Percentiles rank a stretch among this genome's conserved stretches.
These are phyloP conservation scores for Ceratina australensis DNA, from an alignment of 1,140 invertebrate genomes.

Conservation along the genomic window DNA sequence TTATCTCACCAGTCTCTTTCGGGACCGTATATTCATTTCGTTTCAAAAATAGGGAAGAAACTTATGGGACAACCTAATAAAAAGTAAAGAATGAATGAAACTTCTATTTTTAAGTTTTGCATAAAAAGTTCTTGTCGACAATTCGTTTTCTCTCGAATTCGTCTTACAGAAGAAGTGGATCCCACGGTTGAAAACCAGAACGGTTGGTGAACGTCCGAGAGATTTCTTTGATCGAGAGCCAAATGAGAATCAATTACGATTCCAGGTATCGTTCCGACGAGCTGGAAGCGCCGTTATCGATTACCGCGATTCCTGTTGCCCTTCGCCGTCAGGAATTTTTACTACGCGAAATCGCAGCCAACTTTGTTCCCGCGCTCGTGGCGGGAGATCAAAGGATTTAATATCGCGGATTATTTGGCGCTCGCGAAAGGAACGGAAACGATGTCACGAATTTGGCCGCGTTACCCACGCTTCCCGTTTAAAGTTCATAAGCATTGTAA, in stretches of 20 bases:
- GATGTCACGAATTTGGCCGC: not conserved
- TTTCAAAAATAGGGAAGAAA: too few species aligned
- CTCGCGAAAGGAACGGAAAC: not conserved
- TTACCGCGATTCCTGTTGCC: not conserved
- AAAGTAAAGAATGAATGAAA: too few species aligned
- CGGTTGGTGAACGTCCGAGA: not conserved
- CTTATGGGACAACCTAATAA: too few species aligned
- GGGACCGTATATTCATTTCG: too few species aligned
- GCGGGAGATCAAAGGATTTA: conserved; percentile 11
- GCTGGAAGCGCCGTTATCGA: not conserved
- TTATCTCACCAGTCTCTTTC: too few species aligned
- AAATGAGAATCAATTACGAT: not conserved
- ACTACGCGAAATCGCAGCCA: not conserved
- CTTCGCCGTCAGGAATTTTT: not conserved
- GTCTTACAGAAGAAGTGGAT: too few species aligned
- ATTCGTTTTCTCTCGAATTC: too few species aligned
- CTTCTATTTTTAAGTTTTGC: too few species aligned
- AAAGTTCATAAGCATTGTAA: too few species aligned
- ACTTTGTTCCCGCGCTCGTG: not conserved
- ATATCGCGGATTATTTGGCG: not conserved
- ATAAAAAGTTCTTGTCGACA: too few species aligned
- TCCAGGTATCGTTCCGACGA: not conserved
- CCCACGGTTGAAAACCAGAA: not conserved
- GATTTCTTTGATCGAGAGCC: conserved; percentile 3
- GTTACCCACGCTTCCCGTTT: not conserved